Evolutionary conservation across 2,113 vertebrate genomes (phyloP).

Genomic region (Ondatra zibethicus): DNA sequence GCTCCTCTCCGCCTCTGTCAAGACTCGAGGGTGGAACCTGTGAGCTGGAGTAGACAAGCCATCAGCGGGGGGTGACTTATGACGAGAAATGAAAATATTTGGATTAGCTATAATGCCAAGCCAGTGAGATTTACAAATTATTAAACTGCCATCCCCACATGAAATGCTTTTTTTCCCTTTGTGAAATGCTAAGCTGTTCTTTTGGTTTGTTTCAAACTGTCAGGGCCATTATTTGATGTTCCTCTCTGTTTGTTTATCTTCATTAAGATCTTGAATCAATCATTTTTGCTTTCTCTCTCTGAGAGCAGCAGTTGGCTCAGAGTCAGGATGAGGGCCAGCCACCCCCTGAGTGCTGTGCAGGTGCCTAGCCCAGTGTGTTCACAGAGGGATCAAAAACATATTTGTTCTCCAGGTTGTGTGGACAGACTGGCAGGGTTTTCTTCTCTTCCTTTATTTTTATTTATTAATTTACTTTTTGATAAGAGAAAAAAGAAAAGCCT

Average conservation of each 20-base stretch:
- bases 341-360: constrained; percentile 79
- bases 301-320: constrained; percentile 71
- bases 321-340: constrained; percentile 54
- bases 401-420: constrained; percentile 82
- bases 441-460: background rate
- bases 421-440: constrained; percentile 76
- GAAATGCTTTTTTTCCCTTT: constrained; percentile 81
- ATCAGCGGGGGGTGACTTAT: constrained; percentile 83
- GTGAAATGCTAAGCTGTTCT: constrained; percentile 79
- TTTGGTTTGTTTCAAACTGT: constrained; percentile 85
- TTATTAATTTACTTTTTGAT: constrained; percentile 50
- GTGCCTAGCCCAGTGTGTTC: constrained; percentile 78
- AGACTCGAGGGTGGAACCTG: constrained; percentile 78
- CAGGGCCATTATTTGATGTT: constrained; percentile 88
- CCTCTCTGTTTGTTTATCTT: constrained; percentile 89
- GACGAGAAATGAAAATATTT: constrained; percentile 91
- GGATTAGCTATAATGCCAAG: constrained; percentile 87
- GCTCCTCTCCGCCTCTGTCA: constrained; percentile 46
- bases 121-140: constrained; percentile 88
- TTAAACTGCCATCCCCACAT: constrained; percentile 82
- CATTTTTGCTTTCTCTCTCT: constrained; percentile 82
- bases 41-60: constrained; percentile 86
- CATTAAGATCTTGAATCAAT: constrained; percentile 88
- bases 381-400: constrained; percentile 82
- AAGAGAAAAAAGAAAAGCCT: constrained; percentile 47